These are phyloP conservation scores for Amorpha juglandis DNA, from an alignment of 2,888 invertebrate genomes.

Conservation along the genomic window DNA sequence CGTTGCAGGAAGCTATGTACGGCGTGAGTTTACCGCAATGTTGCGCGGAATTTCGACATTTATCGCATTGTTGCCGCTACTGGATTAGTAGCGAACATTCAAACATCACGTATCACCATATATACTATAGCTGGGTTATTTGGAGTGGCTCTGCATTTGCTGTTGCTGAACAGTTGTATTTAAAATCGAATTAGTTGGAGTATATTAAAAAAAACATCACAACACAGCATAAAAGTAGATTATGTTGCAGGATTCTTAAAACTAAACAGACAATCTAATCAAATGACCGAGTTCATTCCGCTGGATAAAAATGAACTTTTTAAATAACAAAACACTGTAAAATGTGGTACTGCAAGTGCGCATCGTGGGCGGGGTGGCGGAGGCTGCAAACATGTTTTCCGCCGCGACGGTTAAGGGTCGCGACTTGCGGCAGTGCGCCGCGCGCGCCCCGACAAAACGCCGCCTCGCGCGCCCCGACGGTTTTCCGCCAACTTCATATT, in stretches of 20 bases:
- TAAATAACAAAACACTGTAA: slow-evolving; percentile 46
- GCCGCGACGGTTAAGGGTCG: slow-evolving; percentile 44
- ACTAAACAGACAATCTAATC: slow-evolving; percentile 20
- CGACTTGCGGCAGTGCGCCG: slow-evolving; percentile 77
- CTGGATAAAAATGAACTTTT: slow-evolving; percentile 25
- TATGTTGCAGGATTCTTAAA: neutral
- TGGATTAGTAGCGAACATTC: slow-evolving; percentile 2
- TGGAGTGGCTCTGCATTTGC: neutral
- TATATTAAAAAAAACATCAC: neutral
- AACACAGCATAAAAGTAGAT: neutral
- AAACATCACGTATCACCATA: neutral
- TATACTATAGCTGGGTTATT: neutral
- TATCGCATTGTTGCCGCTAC: slow-evolving; percentile 18
- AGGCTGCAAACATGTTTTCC: slow-evolving; percentile 76
- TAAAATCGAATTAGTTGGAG: neutral
- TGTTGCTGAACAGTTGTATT: no score
- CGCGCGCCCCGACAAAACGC: slow-evolving; percentile 53
- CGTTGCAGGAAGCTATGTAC: slow-evolving; percentile 8
- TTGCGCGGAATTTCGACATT: slow-evolving; percentile 19
- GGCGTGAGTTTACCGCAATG: slow-evolving; percentile 24
- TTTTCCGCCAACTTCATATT: slow-evolving; percentile 39
- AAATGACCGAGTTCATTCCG: slow-evolving; percentile 22
- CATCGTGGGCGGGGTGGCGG: slow-evolving; percentile 68
- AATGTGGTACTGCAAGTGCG: slow-evolving; percentile 69
- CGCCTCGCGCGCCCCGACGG: slow-evolving; percentile 44